Evolutionary conservation across 2,797 vertebrate genomes (phyloP), one percentile per base, ranked within the genome.

Genomic region (Remorina albescens): DNA sequence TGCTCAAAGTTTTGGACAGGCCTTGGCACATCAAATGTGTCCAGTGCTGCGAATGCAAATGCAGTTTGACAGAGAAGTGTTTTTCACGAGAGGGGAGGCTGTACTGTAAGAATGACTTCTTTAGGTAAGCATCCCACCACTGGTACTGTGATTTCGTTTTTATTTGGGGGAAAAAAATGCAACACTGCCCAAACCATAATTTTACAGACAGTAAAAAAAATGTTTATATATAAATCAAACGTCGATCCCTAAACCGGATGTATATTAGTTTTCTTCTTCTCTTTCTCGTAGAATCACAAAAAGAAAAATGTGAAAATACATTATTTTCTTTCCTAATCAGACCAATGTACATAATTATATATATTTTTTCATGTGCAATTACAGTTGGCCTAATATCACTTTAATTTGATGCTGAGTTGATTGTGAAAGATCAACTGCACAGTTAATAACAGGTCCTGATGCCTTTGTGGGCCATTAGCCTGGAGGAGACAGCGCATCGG

Each of bases 51-150:
- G 96, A 98, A 50, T 98, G 97, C 89, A 97, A 97, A 79, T 96
- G 96, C 88, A 96, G 94, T 86, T 93, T 98, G 78, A 96, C 96
- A 6, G 97, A 98, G 90, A 98, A 96, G 93, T 98, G 97, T 83
- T 98, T 98, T 86, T 98, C 97, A 67, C 93, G 97, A 81, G 97
- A 98, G 56, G 97, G 97, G 61, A 96, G 95, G 85, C 94, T 98
- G 56, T 98, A 98, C 79, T 98, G 97, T 94, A 98, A 97, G 91
- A 96, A 96, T 18, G 97, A 98, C 95, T 98, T 98, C 90, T 98
- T 98, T 90, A 97, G 97, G 97, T 97, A 91, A 96, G 91, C 44
- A 61, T 21, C 21, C 42, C 21, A 34, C 13, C 57, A 41, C 39
- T 5, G 32, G n/a, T n/a, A n/a, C n/a, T n/a, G n/a, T n/a, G n/a